Evolutionary conservation across 2,888 invertebrate species (phyloP), one percentile per base, ranked within the genome.

Genomic region (Idaea straminata): DNA sequence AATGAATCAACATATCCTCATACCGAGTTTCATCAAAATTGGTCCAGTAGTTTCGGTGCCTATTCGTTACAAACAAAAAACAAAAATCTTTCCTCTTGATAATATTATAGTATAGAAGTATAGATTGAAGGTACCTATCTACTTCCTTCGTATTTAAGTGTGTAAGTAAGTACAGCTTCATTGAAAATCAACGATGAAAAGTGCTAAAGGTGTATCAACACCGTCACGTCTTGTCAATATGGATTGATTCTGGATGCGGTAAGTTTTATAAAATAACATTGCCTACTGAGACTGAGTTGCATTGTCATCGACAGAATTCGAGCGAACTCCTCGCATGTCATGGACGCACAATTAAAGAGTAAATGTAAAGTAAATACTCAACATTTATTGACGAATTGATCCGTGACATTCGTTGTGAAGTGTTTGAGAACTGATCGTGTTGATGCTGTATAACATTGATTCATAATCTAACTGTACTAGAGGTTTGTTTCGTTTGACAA

Each of bases 361-460:
- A 88, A 89, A 89, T 89, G 82, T 86, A 86, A 91, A 89, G 87
- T 89, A 91, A 91, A 91, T 89, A 91, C 89, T 89, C 80, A 80
- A 86, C 80, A 81, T 84, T 85, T 87, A 87, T 85, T 86, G 89
- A 86, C 86, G 82, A 86, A 87, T 89, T 85, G 84, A 89, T 88
- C 85, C 85, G 78, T 87, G 88, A 86, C 87, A 87, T 86, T 84
- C 77, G 80, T 81, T 74, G 76, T 83, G 76, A 78, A 78, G 79
- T 77, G 75, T 75, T 69, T 76, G 73, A 71, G 71, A 64, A 72
- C 68, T 67, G 63, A 4, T 13, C 47, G 47, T 47, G 47, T 10
- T 4, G 10, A 7, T 10, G 47, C 47, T 47, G 47, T 47, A 4
- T 13, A 47, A 47, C 13, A 47, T 47, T 47, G 47, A 47, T 13